Evolutionary conservation across 2,797 vertebrate species (phyloP), one percentile per base, ranked within the genome.

Genomic region (Agapornis canus): DNA sequence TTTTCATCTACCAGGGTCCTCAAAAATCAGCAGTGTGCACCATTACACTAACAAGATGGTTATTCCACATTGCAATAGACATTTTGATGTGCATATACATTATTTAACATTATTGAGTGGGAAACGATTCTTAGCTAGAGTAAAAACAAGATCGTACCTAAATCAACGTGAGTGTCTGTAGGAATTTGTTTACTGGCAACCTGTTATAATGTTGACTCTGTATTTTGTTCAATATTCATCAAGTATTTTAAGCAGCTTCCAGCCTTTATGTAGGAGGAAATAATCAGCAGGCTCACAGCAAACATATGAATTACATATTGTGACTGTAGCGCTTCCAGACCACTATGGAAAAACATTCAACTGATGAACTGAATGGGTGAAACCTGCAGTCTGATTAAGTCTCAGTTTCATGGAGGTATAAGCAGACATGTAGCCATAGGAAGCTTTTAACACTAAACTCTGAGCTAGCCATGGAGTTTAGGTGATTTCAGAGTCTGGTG

Each of bases 41-140:
- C 48, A 81, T 89, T 86, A 18, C 72, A 43, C 45, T 75, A 80
- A 90, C 8, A 42, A 93, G 79, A 70, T 37, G 39, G 42, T 84
- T 84, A 42, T 76, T 94, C 66, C 52, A 49, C 1, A 6, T 69
- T 60, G 65, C 51, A 82, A 8, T 23, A 91, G 91, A 52, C 63
- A 51, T 94, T 95, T 91, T 73, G 80, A 96, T 90, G 91, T 76
- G 63, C 69, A 52, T 69, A 81, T 87, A 35, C 40, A 39, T 96
- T 92, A 83, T 85, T 90, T 91, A 96, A 81, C 20, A 40, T 85
- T 87, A 87, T 31, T 43, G 93, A 90, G 77, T 81, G 37, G 65
- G 75, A 92, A 92, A 81, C 3, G 39, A 79, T 75, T 80, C 66
- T 82, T 64, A 86, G 90, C 52, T 59, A 47, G 59, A 83, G 43